Base-by-base conservation (phyloP, 2,888 invertebrate genomes). In the Lepidonotus clava region DNA sequence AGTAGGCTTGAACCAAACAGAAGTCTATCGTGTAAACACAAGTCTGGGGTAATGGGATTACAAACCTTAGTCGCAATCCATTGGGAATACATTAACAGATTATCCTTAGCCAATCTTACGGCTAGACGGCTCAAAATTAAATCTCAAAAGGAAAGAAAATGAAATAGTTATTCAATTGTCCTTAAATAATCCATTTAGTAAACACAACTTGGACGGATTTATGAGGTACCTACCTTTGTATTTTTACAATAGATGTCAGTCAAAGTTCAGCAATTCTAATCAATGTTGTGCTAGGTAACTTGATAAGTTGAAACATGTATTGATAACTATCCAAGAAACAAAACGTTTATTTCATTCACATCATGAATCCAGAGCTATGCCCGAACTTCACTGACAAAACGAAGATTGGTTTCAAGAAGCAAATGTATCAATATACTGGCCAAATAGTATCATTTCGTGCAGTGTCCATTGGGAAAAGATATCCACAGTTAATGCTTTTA, bases 161-260 rank as follows among this genome's bases (percentile, higher is more conserved):
- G 28, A 61, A 61, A 61, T 24, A 11, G 28, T 61, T 61, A 11
- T 28, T 61, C 24, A 24, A 61, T 28, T n/a, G 24, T 61, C 61
- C 61, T 0, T 1, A 24, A 61, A 61, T 61, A 61, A 61, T 61
- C 61, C 61, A 61, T 61, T 61, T 61, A 61, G 61, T 28, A 61
- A 61, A 61, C 28, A 61, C 24, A n/a, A 61, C 24, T 2, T 11
- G 28, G 11, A 61, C 61, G n/a, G n/a, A n/a, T n/a, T n/a, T 53
- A n/a, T 4, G 53, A 11, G 21, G 18, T 53, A 53, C 2, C 2
- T 53, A 4, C 11, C n/a, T 53, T n/a, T 18, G 4, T 18, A 53
- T 53, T 8, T 18, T 53, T 18, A 53, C 46, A n/a, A n/a, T n/a
- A n/a, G n/a, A n/a, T n/a, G n/a, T n/a, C n/a, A n/a, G n/a, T n/a